Evolutionary conservation across 2,888 invertebrate species (phyloP).

Genomic region (Clitarchus hookeri): DNA sequence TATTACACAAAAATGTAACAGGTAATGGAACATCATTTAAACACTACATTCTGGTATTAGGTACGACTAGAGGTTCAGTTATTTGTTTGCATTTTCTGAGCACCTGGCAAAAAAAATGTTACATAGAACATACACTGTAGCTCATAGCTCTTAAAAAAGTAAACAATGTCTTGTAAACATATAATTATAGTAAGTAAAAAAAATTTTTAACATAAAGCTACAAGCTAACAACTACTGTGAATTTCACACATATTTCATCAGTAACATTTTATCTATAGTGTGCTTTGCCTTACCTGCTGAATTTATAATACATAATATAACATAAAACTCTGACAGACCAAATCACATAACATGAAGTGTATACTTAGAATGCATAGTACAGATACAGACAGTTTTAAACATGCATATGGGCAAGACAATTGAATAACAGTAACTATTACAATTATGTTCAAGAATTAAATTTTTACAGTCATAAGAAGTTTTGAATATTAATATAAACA

Average conservation of each 20-base stretch:
- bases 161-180: background rate
- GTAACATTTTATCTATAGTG: background rate
- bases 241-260: background rate
- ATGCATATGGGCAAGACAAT: too few species aligned
- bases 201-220: background rate
- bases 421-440: too few species aligned
- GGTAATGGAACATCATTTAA: background rate
- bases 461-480: too few species aligned
- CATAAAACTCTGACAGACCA: background rate
- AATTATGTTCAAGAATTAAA: too few species aligned
- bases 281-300: background rate
- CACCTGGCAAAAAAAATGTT: background rate
- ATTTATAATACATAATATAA: background rate
- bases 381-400: too few species aligned
- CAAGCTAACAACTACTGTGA: background rate
- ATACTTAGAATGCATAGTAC: background rate
- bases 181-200: background rate
- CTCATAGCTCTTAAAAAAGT: background rate
- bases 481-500: too few species aligned
- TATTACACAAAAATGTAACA: background rate
- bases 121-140: background rate
- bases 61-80: constrained; percentile 14
- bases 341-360: background rate
- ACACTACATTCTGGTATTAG: background rate
- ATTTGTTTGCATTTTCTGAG: background rate